These are phyloP conservation scores for Syngnathus typhle DNA, from an alignment of 2,113 vertebrate species.

Conservation along the genomic window DNA sequence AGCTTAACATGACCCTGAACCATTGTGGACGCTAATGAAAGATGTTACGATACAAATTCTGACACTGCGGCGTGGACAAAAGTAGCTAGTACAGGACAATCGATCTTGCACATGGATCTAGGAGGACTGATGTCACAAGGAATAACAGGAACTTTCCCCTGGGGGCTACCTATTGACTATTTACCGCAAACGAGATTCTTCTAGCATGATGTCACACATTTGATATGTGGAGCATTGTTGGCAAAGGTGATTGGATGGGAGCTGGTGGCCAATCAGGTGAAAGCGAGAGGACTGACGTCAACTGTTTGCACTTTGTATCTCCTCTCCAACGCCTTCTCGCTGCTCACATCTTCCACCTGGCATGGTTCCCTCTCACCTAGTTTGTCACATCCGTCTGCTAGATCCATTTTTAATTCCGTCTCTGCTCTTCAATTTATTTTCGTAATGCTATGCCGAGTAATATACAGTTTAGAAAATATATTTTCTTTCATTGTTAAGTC, in stretches of 20 bases:
- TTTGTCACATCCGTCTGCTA: conserved; percentile 16
- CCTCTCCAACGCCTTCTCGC: conserved; percentile 21
- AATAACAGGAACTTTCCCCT: conserved; percentile 22
- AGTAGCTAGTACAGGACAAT: background rate
- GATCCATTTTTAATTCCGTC: conserved; percentile 3
- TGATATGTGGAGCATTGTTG: conserved; percentile 7
- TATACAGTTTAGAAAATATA: background rate
- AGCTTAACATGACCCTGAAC: background rate
- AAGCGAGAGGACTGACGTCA: conserved; percentile 20
- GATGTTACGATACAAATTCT: conserved; percentile 1
- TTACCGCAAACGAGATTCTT: conserved; percentile 42
- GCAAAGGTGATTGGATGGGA: conserved; percentile 27
- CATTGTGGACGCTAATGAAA: conserved; percentile 3
- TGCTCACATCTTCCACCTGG: conserved; percentile 28
- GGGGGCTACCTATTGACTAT: conserved; percentile 18
- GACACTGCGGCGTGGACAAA: background rate
- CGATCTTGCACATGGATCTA: background rate
- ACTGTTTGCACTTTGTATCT: conserved; percentile 1
- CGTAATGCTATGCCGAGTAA: background rate
- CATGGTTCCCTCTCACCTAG: conserved; percentile 3
- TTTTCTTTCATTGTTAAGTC: background rate
- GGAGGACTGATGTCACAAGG: conserved; percentile 19
- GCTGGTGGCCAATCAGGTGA: conserved; percentile 29
- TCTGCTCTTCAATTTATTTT: background rate
- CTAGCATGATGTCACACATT: conserved; percentile 37